phyloP scores from a whole-genome alignment of 2,888 invertebrate species.

The Heteropelma amictum region DNA sequence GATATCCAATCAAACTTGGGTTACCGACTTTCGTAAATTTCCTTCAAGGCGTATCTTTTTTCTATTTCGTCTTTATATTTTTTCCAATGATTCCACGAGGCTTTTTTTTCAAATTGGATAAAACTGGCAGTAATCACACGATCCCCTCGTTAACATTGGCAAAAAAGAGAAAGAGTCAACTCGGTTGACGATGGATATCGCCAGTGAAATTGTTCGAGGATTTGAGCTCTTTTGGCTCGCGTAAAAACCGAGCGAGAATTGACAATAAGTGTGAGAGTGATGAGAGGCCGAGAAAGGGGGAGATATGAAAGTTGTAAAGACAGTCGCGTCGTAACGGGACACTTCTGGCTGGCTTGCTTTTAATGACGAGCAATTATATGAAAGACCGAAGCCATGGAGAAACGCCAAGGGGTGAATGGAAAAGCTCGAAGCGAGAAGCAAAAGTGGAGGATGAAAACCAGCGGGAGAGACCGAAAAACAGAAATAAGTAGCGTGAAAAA shows the following conservation, averaged over 20 bases:
- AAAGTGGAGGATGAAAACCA: conserved; percentile 30
- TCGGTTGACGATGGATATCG: conserved; percentile 21
- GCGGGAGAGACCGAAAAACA: conserved; percentile 41
- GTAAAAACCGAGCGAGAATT: background rate
- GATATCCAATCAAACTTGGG: too few species aligned
- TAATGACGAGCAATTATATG: conserved; percentile 67
- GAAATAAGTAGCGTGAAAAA: conserved; percentile 54
- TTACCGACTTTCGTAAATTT: too few species aligned
- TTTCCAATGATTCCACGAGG: too few species aligned
- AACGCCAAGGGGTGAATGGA: too few species aligned
- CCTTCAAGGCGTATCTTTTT: too few species aligned
- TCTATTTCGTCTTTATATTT: too few species aligned
- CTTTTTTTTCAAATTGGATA: too few species aligned
- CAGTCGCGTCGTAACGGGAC: conserved; percentile 47
- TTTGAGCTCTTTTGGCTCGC: conserved; percentile 4
- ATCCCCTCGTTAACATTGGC: background rate
- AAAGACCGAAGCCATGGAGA: conserved; percentile 48
- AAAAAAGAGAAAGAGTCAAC: background rate
- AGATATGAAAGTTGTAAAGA: conserved; percentile 60
- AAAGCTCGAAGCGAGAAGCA: background rate
- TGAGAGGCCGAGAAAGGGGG: conserved; percentile 19
- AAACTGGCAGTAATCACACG: too few species aligned
- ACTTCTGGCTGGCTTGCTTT: conserved; percentile 55
- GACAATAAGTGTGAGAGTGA: conserved; percentile 24
- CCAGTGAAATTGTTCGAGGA: conserved; percentile 16